Evolutionary conservation across 2,113 vertebrate species (phyloP).

Genomic region (Pitta sordida): DNA sequence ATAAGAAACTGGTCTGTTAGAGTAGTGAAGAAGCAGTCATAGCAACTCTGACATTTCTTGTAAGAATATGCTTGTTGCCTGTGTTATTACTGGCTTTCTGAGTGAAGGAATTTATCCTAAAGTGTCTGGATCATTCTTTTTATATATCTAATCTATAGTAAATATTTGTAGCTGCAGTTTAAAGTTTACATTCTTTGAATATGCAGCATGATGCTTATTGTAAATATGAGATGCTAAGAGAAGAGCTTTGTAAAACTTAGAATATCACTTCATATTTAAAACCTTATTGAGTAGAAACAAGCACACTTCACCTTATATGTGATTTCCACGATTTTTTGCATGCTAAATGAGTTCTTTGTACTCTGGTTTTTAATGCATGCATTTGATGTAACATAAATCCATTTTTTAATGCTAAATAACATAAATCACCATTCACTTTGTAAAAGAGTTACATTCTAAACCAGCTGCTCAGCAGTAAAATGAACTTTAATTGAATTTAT

Average conservation of each 20-base stretch:
- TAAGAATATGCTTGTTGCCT: neutral
- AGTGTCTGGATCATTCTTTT: neutral
- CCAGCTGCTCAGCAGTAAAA: neutral
- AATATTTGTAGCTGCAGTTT: neutral
- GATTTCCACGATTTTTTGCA: neutral
- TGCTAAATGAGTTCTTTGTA: neutral
- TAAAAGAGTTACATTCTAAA: neutral
- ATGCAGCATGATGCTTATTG: neutral
- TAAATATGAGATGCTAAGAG: neutral
- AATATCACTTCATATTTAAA: neutral
- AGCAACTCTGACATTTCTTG: neutral
- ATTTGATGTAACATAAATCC: neutral
- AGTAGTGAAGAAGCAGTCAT: neutral
- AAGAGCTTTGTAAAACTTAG: neutral
- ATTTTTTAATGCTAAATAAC: constrained; percentile 1
- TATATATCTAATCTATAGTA: neutral
- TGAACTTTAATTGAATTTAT: neutral
- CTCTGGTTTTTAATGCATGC: neutral
- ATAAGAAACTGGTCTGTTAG: neutral
- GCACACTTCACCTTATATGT: neutral
- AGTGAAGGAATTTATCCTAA: neutral
- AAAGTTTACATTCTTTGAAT: neutral
- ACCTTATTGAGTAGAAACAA: neutral
- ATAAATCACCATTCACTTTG: neutral
- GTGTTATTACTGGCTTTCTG: rapidly evolving